Evolutionary conservation across 2,113 vertebrate genomes (phyloP).

Genomic region (Ceratotherium simum): DNA sequence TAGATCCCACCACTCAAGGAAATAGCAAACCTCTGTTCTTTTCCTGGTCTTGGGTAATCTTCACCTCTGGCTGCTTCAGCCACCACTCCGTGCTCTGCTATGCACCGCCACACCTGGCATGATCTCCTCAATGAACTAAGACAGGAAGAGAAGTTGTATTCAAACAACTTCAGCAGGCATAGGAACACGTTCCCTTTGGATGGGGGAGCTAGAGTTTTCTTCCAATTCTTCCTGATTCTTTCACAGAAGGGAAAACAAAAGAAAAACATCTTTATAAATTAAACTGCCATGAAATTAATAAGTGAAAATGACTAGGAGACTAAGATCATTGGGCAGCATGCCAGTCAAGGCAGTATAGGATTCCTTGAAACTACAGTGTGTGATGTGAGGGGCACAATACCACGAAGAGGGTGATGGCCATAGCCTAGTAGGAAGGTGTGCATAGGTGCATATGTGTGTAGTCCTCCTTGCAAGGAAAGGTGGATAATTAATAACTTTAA

Average conservation of each 20-base stretch:
- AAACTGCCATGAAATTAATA: background rate
- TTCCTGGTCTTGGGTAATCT: background rate
- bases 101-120: background rate
- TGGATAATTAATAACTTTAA: background rate
- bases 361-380: constrained; percentile 12
- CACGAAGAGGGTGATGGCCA: background rate
- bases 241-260: background rate
- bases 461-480: constrained; percentile 17
- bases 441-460: background rate
- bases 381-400: background rate
- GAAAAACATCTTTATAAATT: background rate
- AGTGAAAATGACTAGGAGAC: background rate
- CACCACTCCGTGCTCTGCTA: too few relatives aligned
- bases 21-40: constrained; percentile 1
- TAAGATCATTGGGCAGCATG: background rate
- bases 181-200: background rate
- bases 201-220: background rate
- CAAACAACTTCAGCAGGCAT: background rate
- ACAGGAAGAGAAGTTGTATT: background rate
- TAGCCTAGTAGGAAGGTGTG: background rate
- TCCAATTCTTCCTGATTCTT: constrained; percentile 7
- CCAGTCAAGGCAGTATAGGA: background rate
- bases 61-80: background rate
- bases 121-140: background rate
- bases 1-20: constrained; percentile 9